These are phyloP conservation scores for Aricia agestis DNA, from an alignment of 1,140 invertebrate species.

Conservation along the genomic window DNA sequence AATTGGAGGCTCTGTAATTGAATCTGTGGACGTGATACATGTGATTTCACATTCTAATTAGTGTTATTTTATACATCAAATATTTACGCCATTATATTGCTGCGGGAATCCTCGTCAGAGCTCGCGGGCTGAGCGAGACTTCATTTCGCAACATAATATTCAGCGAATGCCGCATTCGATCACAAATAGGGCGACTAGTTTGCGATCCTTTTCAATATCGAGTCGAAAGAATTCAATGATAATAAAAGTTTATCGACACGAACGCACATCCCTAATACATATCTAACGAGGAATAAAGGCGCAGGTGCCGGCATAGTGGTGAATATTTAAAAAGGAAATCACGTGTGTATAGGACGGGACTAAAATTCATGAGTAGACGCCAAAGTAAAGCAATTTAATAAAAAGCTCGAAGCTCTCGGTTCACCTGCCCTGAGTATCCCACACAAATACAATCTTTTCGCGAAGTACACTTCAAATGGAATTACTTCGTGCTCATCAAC, in stretches of 20 bases:
- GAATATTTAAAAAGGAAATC: slow-evolving; percentile 27
- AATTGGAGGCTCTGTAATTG: not conserved
- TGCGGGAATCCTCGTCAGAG: not conserved
- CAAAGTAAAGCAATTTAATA: slow-evolving; percentile 25
- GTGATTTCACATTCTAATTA: not conserved
- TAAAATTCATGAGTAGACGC: slow-evolving; percentile 14
- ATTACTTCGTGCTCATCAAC: not conserved
- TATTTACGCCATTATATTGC: not conserved
- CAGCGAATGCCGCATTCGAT: not conserved
- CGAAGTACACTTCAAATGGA: not conserved
- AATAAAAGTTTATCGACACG: slow-evolving; percentile 15
- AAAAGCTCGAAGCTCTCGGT: slow-evolving; percentile 11
- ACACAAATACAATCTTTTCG: slow-evolving; percentile 1
- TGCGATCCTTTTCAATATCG: not conserved
- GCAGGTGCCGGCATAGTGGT: slow-evolving; percentile 17
- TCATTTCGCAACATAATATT: not conserved
- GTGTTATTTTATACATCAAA: not conserved
- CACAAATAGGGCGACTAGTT: not conserved
- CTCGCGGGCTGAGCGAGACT: not conserved
- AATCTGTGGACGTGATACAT: not conserved
- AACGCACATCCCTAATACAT: slow-evolving; percentile 9
- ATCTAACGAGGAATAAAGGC: slow-evolving; percentile 14
- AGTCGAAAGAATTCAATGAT: not conserved
- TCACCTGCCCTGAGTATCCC: not conserved
- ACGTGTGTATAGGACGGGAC: slow-evolving; percentile 18